A percentile compares a stretch with the other conserved stretches of the same genome.
These are phyloP conservation scores for Machaerirhynchus nigripectus DNA, from an alignment of 2,113 vertebrate genomes.

Conservation along the genomic window DNA sequence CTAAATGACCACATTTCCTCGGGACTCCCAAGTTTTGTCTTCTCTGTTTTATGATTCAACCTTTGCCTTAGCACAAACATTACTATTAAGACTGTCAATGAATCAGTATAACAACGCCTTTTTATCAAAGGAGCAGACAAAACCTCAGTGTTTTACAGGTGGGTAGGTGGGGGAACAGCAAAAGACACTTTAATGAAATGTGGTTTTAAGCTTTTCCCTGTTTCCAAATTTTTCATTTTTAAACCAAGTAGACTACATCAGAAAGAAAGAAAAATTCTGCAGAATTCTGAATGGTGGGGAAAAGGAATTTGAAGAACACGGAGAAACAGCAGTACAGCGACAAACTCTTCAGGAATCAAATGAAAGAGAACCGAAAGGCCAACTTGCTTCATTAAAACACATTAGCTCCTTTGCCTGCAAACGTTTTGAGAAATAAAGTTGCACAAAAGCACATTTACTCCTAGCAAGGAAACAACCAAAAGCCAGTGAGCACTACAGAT, in stretches of 20 bases:
- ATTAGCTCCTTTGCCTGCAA: not conserved
- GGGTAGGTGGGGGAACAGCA: not conserved
- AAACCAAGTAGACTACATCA: not conserved
- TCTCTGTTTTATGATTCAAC: not conserved
- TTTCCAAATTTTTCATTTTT: not conserved
- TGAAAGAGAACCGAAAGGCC: not conserved
- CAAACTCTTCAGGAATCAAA: not conserved
- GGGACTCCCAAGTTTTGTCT: not conserved
- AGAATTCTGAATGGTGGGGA: not conserved
- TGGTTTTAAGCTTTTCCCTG: not conserved
- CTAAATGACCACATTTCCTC: not conserved
- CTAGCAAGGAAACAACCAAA: not conserved
- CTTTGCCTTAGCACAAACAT: not conserved
- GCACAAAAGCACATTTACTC: not conserved
- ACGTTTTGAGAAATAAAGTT: not conserved
- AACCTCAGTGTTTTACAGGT: not conserved
- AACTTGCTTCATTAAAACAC: not conserved
- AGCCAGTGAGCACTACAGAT: not conserved
- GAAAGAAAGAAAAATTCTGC: not conserved
- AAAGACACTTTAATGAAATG: accelerated
- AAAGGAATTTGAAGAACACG: not conserved
- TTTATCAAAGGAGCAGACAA: not conserved
- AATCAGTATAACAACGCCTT: not conserved
- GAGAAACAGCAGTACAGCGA: not conserved
- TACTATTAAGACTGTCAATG: not conserved